Base-by-base conservation (phyloP, 2,888 invertebrate genomes). In the Exephanes ischioxanthus region DNA sequence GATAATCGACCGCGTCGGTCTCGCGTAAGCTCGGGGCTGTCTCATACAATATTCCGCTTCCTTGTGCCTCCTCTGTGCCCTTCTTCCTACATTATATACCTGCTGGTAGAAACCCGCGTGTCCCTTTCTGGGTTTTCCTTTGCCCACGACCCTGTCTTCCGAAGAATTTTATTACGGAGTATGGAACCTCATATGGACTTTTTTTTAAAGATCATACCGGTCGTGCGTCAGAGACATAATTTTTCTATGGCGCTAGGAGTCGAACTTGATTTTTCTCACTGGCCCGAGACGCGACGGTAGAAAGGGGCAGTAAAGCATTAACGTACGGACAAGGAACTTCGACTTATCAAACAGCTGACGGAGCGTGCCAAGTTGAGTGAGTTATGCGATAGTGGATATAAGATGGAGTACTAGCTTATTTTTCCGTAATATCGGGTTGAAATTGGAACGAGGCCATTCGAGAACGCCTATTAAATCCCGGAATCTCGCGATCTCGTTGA, bases 371-470 rank as follows among this genome's bases (percentile, higher is more conserved):
- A 83, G 58, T 72, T 78, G 67, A 78, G 77, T 67, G 77, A 78
- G n/a, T 83, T 77, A 83, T 83, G 77, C 45, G 82, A 72, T 72
- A 77, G 77, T 26, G 67, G 48, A 83, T 83, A 83, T 73, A 66
- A 67, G 77, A 73, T 73, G 72, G 58, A 48, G 72, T 55, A 58
- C 55, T 72, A 66, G 66, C 66, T 83, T 77, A 83, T 78, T 78
- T 83, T 77, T 77, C 58, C 48, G 30, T 78, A 67, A 83, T 78
- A 83, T 83, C 71, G 71, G 71, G 71, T 77, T 7, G 45, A 58
- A 78, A 72, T 83, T 83, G 77, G 83, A 83, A 83, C 63, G 67
- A 78, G 72, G 77, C 72, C 83, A 83, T 83, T 82, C 66, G 55
- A 58, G 55, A 77, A 71, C 53, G 72, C 66, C 45, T 82, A 45